Evolutionary conservation across 2,888 invertebrate species (phyloP), one percentile per base, ranked within the genome.

Genomic region (Odontocerum albicorne): DNA sequence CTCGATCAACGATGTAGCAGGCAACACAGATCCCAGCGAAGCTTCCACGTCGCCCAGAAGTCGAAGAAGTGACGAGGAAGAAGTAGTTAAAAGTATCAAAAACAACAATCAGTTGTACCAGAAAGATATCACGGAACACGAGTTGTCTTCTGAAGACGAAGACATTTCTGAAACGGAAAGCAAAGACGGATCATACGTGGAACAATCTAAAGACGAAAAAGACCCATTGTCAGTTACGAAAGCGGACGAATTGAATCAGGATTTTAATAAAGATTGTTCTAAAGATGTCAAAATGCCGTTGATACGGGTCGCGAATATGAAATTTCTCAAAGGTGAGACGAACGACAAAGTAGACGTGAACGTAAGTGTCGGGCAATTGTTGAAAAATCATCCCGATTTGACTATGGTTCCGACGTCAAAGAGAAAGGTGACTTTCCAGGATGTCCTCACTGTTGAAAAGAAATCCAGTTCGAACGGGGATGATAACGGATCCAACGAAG

Each of bases 301-400:
- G 1, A 75, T 76, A 36, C 72, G 76, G n/a, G 75, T 77, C 3
- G 74, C 76, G 1, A 69, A 69, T 2, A 64, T 76, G 3, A 76
- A 76, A 58, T 70, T 72, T 0, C 67, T 75, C 0, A 69, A 72
- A 13, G 60, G 63, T 1, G 67, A 53, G 7, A 10, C 15, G 4
- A 15, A 8, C 13, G 56, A 47, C 4, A 12, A 8, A 7, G 20
- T 10, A 0, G 32, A 36, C 1, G 36, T 10, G 1, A 10, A 13
- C 4, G 10, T 35, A 19, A 36, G n/a, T 35, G 42, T 44, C 7
- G 17, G 33, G 13, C 22, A 19, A 36, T 35, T 49, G 21, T 12
- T 52, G 13, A 36, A 38, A 15, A 53, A 33, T 4, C 49, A 47
- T 19, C 49, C 49, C 15, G 49, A 55, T 16, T 19, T 60, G 39